These are phyloP conservation scores for Rhea americana DNA, from an alignment of 2,113 vertebrate species.

Conservation along the genomic window DNA sequence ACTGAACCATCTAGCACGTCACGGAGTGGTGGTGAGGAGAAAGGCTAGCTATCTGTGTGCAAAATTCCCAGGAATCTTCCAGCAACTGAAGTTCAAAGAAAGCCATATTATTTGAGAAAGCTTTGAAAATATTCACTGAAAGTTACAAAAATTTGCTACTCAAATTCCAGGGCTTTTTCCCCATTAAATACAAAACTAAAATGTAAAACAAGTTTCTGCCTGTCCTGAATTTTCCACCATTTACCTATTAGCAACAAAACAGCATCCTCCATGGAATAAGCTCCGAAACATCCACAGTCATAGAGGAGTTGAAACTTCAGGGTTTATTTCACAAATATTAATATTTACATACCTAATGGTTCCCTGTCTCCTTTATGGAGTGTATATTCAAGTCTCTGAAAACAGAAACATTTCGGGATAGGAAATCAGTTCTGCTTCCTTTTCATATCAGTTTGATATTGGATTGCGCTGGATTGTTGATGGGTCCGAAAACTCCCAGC, in stretches of 20 bases:
- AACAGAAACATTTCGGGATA: neutral
- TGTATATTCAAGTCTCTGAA: conserved; percentile 8
- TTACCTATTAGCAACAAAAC: conserved; percentile 48
- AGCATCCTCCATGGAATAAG: conserved; percentile 55
- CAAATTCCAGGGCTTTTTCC: conserved; percentile 27
- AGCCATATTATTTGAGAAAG: conserved; percentile 39
- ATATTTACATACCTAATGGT: conserved; percentile 37
- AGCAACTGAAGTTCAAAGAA: conserved; percentile 54
- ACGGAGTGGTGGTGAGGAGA: neutral
- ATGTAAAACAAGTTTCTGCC: conserved; percentile 40
- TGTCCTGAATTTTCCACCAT: conserved; percentile 49
- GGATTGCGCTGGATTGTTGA: neutral
- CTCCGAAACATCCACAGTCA: conserved; percentile 27
- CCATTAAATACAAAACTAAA: conserved; percentile 31
- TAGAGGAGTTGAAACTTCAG: conserved; percentile 20
- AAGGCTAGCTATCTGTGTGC: neutral
- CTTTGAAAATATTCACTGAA: conserved; percentile 60
- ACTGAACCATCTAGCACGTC: neutral
- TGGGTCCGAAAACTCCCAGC: neutral
- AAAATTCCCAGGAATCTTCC: conserved; percentile 34
- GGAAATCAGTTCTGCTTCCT: neutral
- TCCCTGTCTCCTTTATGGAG: neutral
- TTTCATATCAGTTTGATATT: neutral
- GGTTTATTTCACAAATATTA: conserved; percentile 67
- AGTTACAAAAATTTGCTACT: conserved; percentile 5